Evolutionary conservation across 1,140 invertebrate genomes (phyloP).

Genomic region (Drosophila kohkoa): DNA sequence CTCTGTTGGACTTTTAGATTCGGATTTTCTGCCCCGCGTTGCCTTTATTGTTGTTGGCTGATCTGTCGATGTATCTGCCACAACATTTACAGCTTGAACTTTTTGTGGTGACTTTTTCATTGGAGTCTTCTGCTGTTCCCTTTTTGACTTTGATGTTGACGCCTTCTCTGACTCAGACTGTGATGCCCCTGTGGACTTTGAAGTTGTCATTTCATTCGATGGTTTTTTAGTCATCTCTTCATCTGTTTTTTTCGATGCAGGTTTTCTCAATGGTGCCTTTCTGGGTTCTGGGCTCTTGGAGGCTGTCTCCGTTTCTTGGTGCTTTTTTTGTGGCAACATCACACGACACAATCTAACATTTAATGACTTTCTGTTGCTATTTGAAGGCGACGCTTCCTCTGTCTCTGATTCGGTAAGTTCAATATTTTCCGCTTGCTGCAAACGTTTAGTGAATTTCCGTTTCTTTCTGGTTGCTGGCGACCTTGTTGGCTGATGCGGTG

Average conservation of each 20-base stretch:
- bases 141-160: not conserved
- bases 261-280: not conserved
- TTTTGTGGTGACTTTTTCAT: not conserved
- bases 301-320: not conserved
- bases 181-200: not conserved
- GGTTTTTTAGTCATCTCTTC: not conserved
- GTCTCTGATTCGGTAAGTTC: slow-evolving; percentile 33
- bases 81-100: not conserved
- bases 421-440: not conserved
- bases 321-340: not conserved
- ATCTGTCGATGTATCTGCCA: not conserved
- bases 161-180: not conserved
- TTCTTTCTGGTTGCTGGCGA: slow-evolving; percentile 5
- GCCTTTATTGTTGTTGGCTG: not conserved
- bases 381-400: not conserved
- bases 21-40: not conserved
- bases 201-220: not conserved
- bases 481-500: not conserved
- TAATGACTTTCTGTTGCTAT: not conserved
- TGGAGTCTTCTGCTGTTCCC: not conserved
- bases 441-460: slow-evolving; percentile 20
- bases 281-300: not conserved
- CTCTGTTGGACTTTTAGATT: not conserved
- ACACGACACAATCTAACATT: slow-evolving; percentile 9
- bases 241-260: not conserved